Percentiles rank a stretch among this genome's conserved stretches.
Evolutionary conservation across 2,797 vertebrate species (phyloP).

Genomic region (Danio kyathit): DNA sequence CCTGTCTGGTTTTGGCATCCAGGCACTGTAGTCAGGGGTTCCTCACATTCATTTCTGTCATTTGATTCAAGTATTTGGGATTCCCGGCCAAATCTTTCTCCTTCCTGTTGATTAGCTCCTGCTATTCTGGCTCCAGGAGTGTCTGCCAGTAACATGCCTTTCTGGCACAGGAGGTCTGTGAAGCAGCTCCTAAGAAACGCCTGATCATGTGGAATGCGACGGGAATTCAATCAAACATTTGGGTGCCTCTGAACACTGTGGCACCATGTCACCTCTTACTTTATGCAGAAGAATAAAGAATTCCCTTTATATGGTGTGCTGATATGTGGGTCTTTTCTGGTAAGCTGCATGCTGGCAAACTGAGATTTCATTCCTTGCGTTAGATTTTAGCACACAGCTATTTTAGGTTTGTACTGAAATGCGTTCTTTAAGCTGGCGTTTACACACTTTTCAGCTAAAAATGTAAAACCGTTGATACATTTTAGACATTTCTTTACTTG

Average conservation of each 20-base stretch:
- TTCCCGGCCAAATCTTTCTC: conserved; percentile 53
- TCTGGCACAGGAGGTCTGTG: conserved; percentile 35
- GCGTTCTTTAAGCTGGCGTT: too few species aligned
- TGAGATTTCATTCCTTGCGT: too few species aligned
- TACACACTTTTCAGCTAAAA: too few species aligned
- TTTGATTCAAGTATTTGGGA: conserved; percentile 41
- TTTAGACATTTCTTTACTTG: too few species aligned
- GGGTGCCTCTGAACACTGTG: conserved; percentile 67
- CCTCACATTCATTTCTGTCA: conserved; percentile 50
- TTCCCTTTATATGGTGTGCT: neutral
- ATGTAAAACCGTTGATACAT: too few species aligned
- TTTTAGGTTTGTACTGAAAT: too few species aligned
- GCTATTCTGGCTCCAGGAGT: conserved; percentile 71
- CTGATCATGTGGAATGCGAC: conserved; percentile 41
- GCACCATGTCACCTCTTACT: conserved; percentile 66
- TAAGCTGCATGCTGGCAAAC: neutral
- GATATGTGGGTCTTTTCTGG: neutral
- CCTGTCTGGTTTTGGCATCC: conserved; percentile 19
- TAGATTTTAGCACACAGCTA: too few species aligned
- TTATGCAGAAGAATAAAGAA: conserved; percentile 8
- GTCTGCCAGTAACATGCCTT: conserved; percentile 56
- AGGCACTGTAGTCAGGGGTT: conserved; percentile 29
- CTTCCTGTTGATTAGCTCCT: conserved; percentile 72
- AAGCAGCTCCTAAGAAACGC: conserved; percentile 43
- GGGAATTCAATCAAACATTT: conserved; percentile 72